Base-by-base conservation (phyloP, 2,113 vertebrate species). In the Tautogolabrus adspersus region DNA sequence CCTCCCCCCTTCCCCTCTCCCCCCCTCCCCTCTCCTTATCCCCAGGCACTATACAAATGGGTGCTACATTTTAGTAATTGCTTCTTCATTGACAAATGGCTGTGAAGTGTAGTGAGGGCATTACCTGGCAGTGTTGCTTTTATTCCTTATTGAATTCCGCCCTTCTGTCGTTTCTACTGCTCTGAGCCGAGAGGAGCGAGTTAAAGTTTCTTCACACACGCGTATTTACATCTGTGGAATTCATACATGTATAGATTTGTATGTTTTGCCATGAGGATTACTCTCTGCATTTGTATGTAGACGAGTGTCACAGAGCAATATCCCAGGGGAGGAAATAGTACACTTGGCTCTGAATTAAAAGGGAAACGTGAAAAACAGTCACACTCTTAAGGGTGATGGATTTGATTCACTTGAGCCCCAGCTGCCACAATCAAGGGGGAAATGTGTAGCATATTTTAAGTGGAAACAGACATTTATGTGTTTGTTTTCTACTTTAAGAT, bases 11-110 rank as follows among this genome's bases (percentile, higher is more conserved):
- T 1, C 19, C 0, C 46, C 64, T 47, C 1, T 9, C 42, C 19
- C 67, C 37, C 30, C 61, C 2, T 1, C 19, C 0, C 46, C 64
- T 47, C 1, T 9, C 42, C 19, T 8, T 23, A 3, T 64, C 72
- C 62, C 42, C 75, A 42, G 72, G 58, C 69, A 58, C 77, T 16
- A 67, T 60, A 69, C 83, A 89, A 84, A 81, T 76, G 66, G 62
- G 69, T 80, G 83, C 83, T 72, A 66, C 72, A 66, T 77, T 80
- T 84, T 60, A 72, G 75, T 84, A 82, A 88, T 88, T 84, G 83
- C 80, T 75, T 79, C 80, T 81, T 79, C 73, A 79, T 88, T 86
- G 84, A 84, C 72, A 67, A 77, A 81, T 67, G 56, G 72, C 71
- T 84, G 67, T 72, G 70, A 71, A 69, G 82, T 72, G 63, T 63